Evolutionary conservation across 1,140 invertebrate genomes (phyloP), one percentile per base, ranked within the genome.

Genomic region (Anagrus nilaparvatae): DNA sequence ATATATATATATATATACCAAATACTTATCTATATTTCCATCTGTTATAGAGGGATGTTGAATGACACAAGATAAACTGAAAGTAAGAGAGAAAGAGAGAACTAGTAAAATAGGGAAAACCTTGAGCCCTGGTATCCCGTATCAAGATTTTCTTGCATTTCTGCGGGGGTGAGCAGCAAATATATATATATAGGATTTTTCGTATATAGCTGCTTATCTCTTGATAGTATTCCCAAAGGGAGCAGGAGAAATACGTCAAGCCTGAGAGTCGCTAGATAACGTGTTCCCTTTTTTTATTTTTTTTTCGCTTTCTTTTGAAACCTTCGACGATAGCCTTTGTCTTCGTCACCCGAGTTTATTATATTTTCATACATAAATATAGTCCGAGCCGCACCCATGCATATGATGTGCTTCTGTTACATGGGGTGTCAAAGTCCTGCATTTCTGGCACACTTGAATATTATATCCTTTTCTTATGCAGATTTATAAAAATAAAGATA

Each of bases 71-170:
- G 17, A 13, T 13, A 41, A n/a, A 34, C 10, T 25, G 23, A 5
- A 4, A 30, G 8, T 1, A 28, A 8, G 16, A 14, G 49, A 17
- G 28, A 14, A 6, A 8, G 21, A 21, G 2, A 4, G 30, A 14
- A n/a, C n/a, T n/a, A n/a, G n/a, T n/a, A n/a, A n/a, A n/a, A n/a
- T 19, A n/a, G 34, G 34, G 34, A 17, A 18, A 13, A 24, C 14
- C 21, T 37, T 47, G 50, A 51, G 37, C 50, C 37, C 42, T 32
- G 53, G 51, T 60, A 57, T 57, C 52, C 58, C 58, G 47, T 68
- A 65, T 65, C 60, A 66, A 65, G 61, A 67, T 68, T 60, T 65
- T 54, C 65, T 66, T 63, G 59, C 63, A 61, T 66, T 65, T 62
- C 58, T 58, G 51, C 52, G 46, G 24, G 39, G 32, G 35, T 30